Percentiles rank a stretch among this genome's conserved stretches.
Evolutionary conservation across 2,113 vertebrate species (phyloP).

Genomic region (Salvelinus fontinalis): DNA sequence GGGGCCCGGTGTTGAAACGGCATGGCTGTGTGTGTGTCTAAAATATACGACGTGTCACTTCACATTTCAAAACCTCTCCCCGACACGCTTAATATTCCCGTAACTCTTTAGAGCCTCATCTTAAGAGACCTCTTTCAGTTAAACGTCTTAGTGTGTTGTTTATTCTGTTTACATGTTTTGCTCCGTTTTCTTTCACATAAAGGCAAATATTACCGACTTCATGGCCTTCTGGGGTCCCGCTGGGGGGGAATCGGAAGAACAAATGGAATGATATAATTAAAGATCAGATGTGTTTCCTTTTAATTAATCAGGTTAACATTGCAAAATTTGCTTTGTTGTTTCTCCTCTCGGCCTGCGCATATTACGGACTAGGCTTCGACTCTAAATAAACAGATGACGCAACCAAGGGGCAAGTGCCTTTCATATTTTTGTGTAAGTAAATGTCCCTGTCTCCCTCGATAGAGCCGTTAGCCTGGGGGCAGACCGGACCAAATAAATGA

Average conservation of each 20-base stretch:
- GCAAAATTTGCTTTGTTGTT: conserved; percentile 47
- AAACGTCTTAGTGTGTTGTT: too few relatives aligned
- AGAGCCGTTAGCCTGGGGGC: conserved; percentile 55
- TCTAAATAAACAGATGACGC: conserved; percentile 72
- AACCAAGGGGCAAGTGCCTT: conserved; percentile 64
- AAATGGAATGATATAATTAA: conserved; percentile 72
- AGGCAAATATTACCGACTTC: conserved; percentile 57
- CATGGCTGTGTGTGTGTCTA: conserved; percentile 13
- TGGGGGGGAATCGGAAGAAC: conserved; percentile 53
- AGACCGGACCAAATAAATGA: conserved; percentile 74
- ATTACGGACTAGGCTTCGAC: conserved; percentile 30
- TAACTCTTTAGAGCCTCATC: too few relatives aligned
- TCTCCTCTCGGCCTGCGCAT: neutral
- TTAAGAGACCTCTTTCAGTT: too few relatives aligned
- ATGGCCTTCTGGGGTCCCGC: conserved; percentile 48
- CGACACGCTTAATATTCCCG: too few relatives aligned
- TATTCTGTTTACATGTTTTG: conserved; percentile 37
- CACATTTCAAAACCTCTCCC: too few relatives aligned
- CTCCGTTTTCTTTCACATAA: conserved; percentile 54
- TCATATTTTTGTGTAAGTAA: conserved; percentile 62
- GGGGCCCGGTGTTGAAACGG: conserved; percentile 46
- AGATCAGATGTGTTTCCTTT: conserved; percentile 39
- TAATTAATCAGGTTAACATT: conserved; percentile 54
- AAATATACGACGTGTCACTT: too few relatives aligned
- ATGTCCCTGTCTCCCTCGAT: conserved; percentile 70